Evolutionary conservation across 2,113 vertebrate species (phyloP).

Genomic region (Psammodynastes pulverulentus): DNA sequence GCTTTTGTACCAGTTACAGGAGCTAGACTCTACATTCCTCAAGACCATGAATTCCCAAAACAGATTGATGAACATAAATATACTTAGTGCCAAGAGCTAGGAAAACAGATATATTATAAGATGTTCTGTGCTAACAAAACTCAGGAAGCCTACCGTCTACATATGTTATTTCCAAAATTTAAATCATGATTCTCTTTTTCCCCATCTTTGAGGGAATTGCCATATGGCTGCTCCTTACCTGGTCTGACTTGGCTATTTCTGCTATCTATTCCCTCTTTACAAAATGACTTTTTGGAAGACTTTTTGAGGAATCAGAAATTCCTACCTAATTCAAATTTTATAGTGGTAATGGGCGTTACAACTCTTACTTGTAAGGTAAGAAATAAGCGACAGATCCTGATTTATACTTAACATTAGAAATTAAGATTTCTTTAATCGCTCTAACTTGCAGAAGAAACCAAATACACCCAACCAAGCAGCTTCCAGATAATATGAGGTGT

Average conservation of each 20-base stretch:
- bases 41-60: neutral
- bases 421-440: neutral
- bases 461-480: neutral
- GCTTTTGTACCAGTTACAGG: neutral
- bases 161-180: neutral
- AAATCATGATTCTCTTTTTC: neutral
- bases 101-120: neutral
- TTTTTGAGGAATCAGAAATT: neutral
- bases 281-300: neutral
- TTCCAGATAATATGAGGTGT: neutral
- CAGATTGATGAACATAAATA: neutral
- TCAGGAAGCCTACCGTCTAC: neutral
- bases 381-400: neutral
- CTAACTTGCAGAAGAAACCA: neutral
- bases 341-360: neutral
- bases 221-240: neutral
- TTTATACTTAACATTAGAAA: neutral
- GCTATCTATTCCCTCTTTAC: neutral
- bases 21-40: neutral
- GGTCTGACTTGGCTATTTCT: neutral
- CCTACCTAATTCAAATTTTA: neutral
- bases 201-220: neutral
- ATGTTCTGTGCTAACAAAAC: neutral
- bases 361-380: neutral
- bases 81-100: neutral